These are phyloP conservation scores for Sabellastarte sp. DNA, from an alignment of 2,888 invertebrate species.

Conservation along the genomic window DNA sequence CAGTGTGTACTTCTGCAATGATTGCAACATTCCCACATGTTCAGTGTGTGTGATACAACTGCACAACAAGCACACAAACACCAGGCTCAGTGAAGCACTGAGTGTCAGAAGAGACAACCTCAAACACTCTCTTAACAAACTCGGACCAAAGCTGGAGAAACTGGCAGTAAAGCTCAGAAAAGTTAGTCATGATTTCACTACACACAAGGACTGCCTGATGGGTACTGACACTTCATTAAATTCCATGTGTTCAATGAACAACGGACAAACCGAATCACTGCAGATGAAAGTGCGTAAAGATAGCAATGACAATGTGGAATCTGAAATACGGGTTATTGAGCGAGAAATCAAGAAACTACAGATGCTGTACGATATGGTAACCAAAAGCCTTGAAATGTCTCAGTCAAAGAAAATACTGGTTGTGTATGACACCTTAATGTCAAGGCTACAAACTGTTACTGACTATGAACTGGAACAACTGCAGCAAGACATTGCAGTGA, in stretches of 20 bases:
- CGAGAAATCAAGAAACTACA: constrained; percentile 7
- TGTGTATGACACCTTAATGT: constrained; percentile 15
- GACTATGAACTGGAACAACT: constrained; percentile 22
- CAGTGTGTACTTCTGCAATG: constrained; percentile 13
- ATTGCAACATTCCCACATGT: constrained; percentile 14
- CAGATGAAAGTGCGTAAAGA: not conserved
- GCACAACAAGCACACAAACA: constrained; percentile 10
- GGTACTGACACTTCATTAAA: too few relatives aligned
- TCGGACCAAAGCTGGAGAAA: constrained; percentile 11
- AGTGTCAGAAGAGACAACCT: constrained; percentile 10
- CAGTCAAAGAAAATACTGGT: constrained; percentile 24
- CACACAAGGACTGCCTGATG: not conserved
- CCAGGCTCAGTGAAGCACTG: constrained; percentile 12
- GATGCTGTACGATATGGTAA: constrained; percentile 18
- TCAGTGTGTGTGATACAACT: constrained; percentile 14
- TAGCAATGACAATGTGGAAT: not conserved
- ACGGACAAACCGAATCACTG: not conserved
- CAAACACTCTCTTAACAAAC: constrained; percentile 8
- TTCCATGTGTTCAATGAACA: too few relatives aligned
- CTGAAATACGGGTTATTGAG: not conserved
- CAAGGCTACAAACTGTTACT: constrained; percentile 15
- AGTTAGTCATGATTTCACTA: not conserved
- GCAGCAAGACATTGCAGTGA: constrained; percentile 11
- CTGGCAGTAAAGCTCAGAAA: constrained; percentile 6
- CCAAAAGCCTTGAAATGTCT: constrained; percentile 21